Evolutionary conservation across 2,797 vertebrate species (phyloP), one percentile per base, ranked within the genome.

Genomic region (Coilia nasus): DNA sequence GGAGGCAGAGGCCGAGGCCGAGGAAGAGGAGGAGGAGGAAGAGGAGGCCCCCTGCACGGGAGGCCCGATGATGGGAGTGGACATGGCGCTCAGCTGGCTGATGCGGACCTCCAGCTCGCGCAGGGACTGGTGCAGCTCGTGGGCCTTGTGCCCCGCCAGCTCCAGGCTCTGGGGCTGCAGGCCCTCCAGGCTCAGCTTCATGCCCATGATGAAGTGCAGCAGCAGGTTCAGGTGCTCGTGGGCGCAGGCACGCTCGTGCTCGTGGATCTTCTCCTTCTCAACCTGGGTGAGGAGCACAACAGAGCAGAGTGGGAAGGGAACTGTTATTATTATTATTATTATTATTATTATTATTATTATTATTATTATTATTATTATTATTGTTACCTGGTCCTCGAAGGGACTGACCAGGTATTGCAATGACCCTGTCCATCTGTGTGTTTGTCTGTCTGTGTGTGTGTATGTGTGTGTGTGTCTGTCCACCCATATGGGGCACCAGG

Each of bases 191-290:
- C 94, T 95, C 89, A 95, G 92, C 90, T 95, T 95, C 90, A 95
- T 95, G 88, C 94, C 94, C 95, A 95, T 95, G 89, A 95, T 95
- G 90, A 94, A 95, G 31, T 94, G 95, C 90, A 97, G 94, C 0
- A 99, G 93, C 91, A 98, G 92, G 90, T 95, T 96, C 84, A 99
- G 94, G 91, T 99, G 98, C 25, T 98, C 97, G 0, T 93, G 94
- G 0, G 97, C 93, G 86, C 91, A 94, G 86, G 93, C 96, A 0
- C 91, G 94, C 93, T 99, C 98, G 0, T 99, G 98, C 46, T 97
- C 97, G 0, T 91, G 92, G 35, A 94, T 95, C 86, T 94, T 95
- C 91, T 97, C 97, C 1, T 95, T 95, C 85, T 98, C 97, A 89
- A 97, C 96, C 98, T 99, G 71, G 71, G 31, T 2, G 35, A 0